Conservation (phyloP, 92 coral and sea anemone genomes). For the Phymanthus crucifer region DNA sequence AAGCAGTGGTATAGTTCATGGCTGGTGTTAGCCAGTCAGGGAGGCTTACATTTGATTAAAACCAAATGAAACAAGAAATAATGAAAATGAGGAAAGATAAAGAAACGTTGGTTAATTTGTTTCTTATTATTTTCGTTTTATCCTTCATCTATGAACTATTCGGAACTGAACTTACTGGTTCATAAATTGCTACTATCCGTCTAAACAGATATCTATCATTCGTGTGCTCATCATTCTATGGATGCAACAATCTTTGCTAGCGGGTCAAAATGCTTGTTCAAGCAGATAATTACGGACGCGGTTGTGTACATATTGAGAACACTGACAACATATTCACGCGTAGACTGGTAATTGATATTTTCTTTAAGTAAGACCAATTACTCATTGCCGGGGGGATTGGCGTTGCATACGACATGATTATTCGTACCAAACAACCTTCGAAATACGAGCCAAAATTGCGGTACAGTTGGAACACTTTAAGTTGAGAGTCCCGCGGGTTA, state of each 20-base stretch:
- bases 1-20: no score
- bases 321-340: slow-evolving; percentile 3
- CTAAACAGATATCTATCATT: background rate
- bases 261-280: background rate
- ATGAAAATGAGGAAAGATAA: background rate
- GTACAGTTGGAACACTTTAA: slow-evolving; percentile 1
- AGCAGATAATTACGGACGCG: slow-evolving; percentile 1
- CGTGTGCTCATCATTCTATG: background rate
- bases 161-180: no score
- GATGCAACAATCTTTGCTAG: background rate
- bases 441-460: slow-evolving; percentile 7
- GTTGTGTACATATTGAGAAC: background rate
- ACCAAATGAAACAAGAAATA: background rate
- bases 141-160: background rate
- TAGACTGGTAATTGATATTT: background rate
- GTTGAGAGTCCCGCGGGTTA: slow-evolving; percentile 11
- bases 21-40: background rate
- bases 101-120: background rate
- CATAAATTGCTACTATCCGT: no score
- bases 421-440: background rate
- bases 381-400: background rate
- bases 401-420: background rate
- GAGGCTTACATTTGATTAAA: background rate
- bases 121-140: background rate
- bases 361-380: slow-evolving; percentile 12